Conservation (phyloP, 2,888 invertebrate species). For the Cylloceria caligata region DNA sequence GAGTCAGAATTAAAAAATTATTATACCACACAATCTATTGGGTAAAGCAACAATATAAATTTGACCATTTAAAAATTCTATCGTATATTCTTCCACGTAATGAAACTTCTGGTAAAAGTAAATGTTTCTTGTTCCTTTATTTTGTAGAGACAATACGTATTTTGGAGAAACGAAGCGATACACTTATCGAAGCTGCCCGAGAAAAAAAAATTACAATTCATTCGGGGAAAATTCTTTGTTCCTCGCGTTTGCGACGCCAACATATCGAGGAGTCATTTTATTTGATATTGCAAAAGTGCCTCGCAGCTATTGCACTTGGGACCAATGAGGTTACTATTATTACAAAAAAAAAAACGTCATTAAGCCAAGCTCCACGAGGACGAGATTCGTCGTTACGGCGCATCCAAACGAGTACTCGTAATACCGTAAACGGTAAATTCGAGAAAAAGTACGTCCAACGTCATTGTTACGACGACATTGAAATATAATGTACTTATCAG, state of each 20-base stretch:
- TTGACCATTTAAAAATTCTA: slow-evolving; percentile 6
- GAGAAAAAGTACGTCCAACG: slow-evolving; percentile 69
- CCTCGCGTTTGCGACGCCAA: slow-evolving; percentile 63
- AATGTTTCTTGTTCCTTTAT: slow-evolving; percentile 31
- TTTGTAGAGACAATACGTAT: slow-evolving; percentile 49
- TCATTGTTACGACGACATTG: slow-evolving; percentile 69
- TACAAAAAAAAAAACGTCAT: slow-evolving; percentile 69
- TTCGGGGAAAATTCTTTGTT: slow-evolving; percentile 72
- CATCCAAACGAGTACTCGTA: slow-evolving; percentile 66
- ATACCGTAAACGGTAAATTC: slow-evolving; percentile 65
- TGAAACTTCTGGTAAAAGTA: slow-evolving; percentile 23
- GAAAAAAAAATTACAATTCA: slow-evolving; percentile 57
- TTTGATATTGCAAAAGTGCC: slow-evolving; percentile 48
- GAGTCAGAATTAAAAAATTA: slow-evolving; percentile 53
- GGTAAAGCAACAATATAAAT: slow-evolving; percentile 12
- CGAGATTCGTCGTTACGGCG: slow-evolving; percentile 66
- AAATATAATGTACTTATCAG: slow-evolving; percentile 59
- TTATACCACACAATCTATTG: slow-evolving; percentile 44
- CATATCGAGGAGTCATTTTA: slow-evolving; percentile 54
- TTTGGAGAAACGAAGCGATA: slow-evolving; percentile 63
- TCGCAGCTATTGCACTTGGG: slow-evolving; percentile 45
- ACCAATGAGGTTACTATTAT: slow-evolving; percentile 43
- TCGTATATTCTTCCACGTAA: background rate
- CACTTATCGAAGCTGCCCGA: slow-evolving; percentile 67
- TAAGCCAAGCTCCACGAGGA: slow-evolving; percentile 76